These are phyloP conservation scores for Agriotes lineatus DNA, from an alignment of 2,888 invertebrate genomes.

Conservation along the genomic window DNA sequence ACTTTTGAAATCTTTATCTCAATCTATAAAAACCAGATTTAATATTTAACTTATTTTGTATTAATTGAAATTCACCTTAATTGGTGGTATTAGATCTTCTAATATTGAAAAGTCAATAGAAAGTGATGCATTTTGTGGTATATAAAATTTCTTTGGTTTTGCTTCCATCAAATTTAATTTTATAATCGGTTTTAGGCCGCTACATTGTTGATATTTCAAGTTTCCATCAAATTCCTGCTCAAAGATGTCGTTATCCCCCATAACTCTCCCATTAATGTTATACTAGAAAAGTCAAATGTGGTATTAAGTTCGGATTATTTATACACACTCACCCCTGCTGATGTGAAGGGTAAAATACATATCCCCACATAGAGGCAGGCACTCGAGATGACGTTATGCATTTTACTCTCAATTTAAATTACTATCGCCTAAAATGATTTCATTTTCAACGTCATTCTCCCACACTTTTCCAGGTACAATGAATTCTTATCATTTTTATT, in stretches of 20 bases:
- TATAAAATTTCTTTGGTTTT: conserved; percentile 6
- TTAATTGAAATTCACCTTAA: conserved; percentile 1
- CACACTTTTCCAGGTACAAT: not conserved
- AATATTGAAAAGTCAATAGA: conserved; percentile 3
- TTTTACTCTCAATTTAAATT: not conserved
- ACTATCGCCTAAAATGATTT: not conserved
- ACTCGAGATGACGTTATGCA: not conserved
- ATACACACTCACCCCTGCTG: conserved; percentile 2
- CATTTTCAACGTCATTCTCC: not conserved
- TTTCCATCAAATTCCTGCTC: conserved; percentile 16
- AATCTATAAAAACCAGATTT: not conserved
- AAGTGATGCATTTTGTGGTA: conserved; percentile 17
- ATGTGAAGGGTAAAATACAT: not conserved
- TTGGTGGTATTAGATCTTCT: conserved; percentile 10
- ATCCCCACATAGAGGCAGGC: too few species aligned
- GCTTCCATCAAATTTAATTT: not conserved
- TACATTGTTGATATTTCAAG: conserved; percentile 1
- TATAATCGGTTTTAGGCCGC: not conserved
- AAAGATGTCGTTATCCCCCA: conserved; percentile 12
- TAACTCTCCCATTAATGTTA: not conserved
- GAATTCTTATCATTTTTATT: conserved; percentile 11
- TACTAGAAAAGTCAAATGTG: conserved; percentile 12
- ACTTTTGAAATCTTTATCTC: conserved; percentile 2
- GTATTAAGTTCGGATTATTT: not conserved
- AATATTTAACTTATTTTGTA: not conserved